A percentile compares a stretch with the other conserved stretches of the same genome.
Evolutionary conservation across 2,888 invertebrate species (phyloP).

Genomic region (Geophilus truncorum): DNA sequence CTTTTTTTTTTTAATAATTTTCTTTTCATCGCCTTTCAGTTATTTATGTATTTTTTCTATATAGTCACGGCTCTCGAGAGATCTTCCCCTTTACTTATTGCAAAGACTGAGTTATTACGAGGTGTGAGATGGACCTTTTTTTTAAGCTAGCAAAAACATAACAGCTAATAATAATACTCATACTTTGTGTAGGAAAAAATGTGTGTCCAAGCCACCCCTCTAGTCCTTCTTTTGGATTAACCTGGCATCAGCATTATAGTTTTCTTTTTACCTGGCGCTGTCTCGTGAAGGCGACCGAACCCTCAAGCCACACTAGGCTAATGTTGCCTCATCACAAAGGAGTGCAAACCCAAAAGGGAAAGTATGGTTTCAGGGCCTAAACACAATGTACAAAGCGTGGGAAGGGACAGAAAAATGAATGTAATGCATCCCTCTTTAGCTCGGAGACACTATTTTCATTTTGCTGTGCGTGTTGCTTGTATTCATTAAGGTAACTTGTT

Average conservation of each 20-base stretch:
- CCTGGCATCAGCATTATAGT: conserved; percentile 1
- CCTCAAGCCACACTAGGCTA: neutral
- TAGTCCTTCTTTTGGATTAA: neutral
- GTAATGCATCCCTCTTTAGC: neutral
- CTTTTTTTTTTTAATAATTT: neutral
- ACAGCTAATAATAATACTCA: neutral
- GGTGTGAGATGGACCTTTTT: neutral
- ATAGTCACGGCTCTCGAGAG: neutral
- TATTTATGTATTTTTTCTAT: conserved; percentile 2
- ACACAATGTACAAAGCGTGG: neutral
- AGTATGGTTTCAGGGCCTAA: neutral
- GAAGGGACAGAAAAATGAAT: conserved; percentile 12
- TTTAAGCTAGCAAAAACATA: neutral
- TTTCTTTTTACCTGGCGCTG: neutral
- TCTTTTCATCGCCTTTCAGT: neutral
- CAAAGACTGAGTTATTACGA: neutral
- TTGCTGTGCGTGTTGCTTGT: neutral
- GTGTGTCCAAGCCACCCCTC: neutral
- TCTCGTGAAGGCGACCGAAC: neutral
- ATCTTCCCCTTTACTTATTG: neutral
- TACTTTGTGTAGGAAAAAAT: neutral
- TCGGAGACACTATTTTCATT: conserved; percentile 5
- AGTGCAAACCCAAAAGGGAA: neutral
- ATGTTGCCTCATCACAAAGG: conserved; percentile 11
- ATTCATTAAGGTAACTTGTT: conserved; percentile 13